These are phyloP conservation scores for Pempheris klunzingeri DNA, from an alignment of 2,797 vertebrate species.

Conservation along the genomic window DNA sequence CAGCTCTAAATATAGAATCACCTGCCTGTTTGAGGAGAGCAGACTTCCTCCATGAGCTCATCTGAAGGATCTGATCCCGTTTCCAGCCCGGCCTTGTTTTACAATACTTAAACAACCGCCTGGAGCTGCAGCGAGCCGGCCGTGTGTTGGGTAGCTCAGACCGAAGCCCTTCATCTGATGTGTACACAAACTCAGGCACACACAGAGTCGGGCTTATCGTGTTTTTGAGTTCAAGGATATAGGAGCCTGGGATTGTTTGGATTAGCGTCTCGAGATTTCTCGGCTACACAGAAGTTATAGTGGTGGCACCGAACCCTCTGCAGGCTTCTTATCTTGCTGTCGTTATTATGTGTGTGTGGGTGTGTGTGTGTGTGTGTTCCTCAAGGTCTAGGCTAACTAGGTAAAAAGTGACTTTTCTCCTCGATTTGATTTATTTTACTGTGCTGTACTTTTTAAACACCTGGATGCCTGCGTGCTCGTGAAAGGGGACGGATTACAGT, in stretches of 20 bases:
- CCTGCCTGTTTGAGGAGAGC: conserved; percentile 10
- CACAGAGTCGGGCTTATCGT: conserved; percentile 61
- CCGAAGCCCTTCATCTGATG: conserved; percentile 45
- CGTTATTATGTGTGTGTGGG: conserved; percentile 4
- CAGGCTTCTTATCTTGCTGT: conserved; percentile 52
- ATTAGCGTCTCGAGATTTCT: conserved; percentile 61
- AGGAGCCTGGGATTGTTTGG: conserved; percentile 73
- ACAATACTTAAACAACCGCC: conserved; percentile 24
- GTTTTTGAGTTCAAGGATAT: conserved; percentile 60
- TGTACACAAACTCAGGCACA: conserved; percentile 50
- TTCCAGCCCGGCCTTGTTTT: conserved; percentile 56
- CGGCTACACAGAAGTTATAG: conserved; percentile 33
- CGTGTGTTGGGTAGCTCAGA: conserved; percentile 29
- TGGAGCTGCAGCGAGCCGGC: conserved; percentile 19
- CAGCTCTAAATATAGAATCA: conserved; percentile 38
- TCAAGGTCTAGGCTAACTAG: conserved; percentile 29
- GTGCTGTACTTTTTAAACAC: background rate
- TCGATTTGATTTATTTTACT: background rate
- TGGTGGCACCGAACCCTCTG: conserved; percentile 45
- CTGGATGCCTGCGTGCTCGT: background rate
- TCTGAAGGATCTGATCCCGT: conserved; percentile 37
- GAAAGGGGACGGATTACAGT: background rate
- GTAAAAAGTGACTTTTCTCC: background rate
- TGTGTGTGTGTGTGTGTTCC: background rate
- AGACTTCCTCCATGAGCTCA: conserved; percentile 60